phyloP scores from a whole-genome alignment of 1,140 invertebrate genomes.

The Orius laevigatus region DNA sequence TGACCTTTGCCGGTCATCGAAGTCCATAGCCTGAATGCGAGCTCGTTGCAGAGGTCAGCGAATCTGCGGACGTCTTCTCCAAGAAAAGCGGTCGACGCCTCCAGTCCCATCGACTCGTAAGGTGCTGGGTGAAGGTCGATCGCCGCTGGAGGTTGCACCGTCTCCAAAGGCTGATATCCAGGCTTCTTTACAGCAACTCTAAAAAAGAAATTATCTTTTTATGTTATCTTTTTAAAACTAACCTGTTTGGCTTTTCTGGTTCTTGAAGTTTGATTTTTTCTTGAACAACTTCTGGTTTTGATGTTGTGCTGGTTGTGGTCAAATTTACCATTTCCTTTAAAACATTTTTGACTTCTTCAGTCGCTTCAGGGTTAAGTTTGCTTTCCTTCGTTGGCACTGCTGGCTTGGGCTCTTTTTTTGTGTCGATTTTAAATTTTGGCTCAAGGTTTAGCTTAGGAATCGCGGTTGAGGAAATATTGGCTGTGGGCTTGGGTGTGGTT shows the following conservation, averaged over 20 bases:
- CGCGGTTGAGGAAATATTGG: no score
- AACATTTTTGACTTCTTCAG: conserved; percentile 22
- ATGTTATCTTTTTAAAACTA: conserved; percentile 2
- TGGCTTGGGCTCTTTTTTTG: background rate
- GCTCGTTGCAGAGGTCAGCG: conserved; percentile 60
- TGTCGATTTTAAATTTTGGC: no score
- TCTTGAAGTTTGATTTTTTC: conserved; percentile 20
- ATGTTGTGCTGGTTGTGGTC: conserved; percentile 18
- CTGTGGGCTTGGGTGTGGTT: no score
- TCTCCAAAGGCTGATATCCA: conserved; percentile 1
- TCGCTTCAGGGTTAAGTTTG: conserved; percentile 19
- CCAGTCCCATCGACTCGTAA: conserved; percentile 48
- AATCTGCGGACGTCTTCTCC: conserved; percentile 51
- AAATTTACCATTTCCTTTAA: conserved; percentile 21
- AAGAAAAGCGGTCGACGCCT: conserved; percentile 50
- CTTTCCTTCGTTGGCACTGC: conserved; percentile 18
- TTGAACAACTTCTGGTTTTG: conserved; percentile 5
- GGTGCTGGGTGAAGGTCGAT: conserved; percentile 38
- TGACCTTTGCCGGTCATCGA: conserved; percentile 45
- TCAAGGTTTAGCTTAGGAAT: no score
- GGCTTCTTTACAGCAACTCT: conserved; percentile 13
- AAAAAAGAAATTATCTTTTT: background rate
- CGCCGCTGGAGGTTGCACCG: conserved; percentile 19
- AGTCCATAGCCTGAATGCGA: conserved; percentile 66
- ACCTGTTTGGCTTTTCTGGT: conserved; percentile 5